Base-by-base conservation (phyloP, 1,140 invertebrate genomes). In the Steinernema khuongi region DNA sequence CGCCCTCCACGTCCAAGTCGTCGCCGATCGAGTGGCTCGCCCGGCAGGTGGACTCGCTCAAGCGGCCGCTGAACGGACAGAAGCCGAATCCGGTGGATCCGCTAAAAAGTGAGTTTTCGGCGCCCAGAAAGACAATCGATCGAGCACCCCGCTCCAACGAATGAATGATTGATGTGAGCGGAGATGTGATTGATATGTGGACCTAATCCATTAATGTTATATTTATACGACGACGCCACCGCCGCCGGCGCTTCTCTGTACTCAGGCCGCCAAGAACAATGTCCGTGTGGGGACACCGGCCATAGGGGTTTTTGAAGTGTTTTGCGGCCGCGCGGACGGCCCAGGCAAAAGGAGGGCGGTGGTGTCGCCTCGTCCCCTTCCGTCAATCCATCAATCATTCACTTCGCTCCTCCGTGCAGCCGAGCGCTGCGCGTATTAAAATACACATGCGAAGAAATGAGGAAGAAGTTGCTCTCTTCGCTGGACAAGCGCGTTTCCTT, bases 161-260 rank as follows among this genome's bases (percentile, higher is more conserved):
- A 60, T 60, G 50, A 60, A 60, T 60, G 50, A 60, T 60, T 60
- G 50, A 60, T 60, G 50, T 60, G 50, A 60, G 50, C 50, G 50
- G 50, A 60, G 50, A 60, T 60, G 50, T 60, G 50, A 60, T 60
- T 60, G 50, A 60, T 60, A 60, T 60, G 50, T 60, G 50, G 50
- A 60, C 50, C 50, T 60, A 60, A 60, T 60, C 50, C 50, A 60
- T 60, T 60, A 60, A 60, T 60, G 50, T 60, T 60, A 60, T 60
- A 60, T 60, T 60, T 60, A 60, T 60, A 60, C 50, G 50, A 14
- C 7, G 14, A n/a, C 19, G 50, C 11, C 50, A 22, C 50, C 22
- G 50, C 50, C 36, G 36, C 36, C 36, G 36, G n/a, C 36, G 50
- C 50, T 60, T 22, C 4, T 60, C 26, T 60, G 50, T 60, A 60